Evolutionary conservation across 1,140 invertebrate species (phyloP).

Genomic region (Brachionus sp.): DNA sequence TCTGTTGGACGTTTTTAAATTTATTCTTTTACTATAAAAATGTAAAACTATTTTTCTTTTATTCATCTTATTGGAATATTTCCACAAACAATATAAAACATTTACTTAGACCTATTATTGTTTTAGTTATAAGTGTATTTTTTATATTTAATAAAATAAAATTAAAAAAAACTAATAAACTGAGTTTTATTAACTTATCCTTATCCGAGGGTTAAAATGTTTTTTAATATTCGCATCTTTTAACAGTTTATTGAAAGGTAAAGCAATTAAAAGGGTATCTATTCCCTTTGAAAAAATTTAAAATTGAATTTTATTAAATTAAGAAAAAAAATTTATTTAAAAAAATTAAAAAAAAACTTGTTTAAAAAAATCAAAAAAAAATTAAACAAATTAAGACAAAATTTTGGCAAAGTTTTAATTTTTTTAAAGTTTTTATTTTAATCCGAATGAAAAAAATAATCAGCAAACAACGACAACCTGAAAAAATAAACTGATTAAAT

Average conservation of each 20-base stretch:
- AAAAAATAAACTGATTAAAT: neutral
- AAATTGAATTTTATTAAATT: neutral
- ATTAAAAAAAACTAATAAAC: neutral
- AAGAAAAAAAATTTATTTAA: neutral
- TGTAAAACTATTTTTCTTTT: too few relatives aligned
- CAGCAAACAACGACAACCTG: slow-evolving; percentile 4
- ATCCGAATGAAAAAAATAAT: neutral
- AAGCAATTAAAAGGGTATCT: neutral
- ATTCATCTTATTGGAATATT: too few relatives aligned
- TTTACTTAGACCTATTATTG: too few relatives aligned
- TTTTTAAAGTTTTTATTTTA: neutral
- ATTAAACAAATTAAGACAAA: neutral
- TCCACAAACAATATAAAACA: too few relatives aligned
- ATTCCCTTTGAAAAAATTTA: neutral
- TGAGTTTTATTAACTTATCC: too few relatives aligned
- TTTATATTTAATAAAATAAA: neutral
- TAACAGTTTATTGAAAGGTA: neutral
- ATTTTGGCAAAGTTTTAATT: neutral
- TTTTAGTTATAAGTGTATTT: too few relatives aligned
- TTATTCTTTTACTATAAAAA: too few relatives aligned
- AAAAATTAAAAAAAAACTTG: neutral
- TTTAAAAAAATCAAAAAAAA: neutral
- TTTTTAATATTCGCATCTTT: too few relatives aligned
- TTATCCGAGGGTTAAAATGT: too few relatives aligned
- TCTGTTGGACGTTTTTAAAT: too few relatives aligned